Percentiles rank a stretch among this genome's conserved stretches.
Evolutionary conservation across 2,797 vertebrate species (phyloP).

Genomic region (Protonibea diacanthus): DNA sequence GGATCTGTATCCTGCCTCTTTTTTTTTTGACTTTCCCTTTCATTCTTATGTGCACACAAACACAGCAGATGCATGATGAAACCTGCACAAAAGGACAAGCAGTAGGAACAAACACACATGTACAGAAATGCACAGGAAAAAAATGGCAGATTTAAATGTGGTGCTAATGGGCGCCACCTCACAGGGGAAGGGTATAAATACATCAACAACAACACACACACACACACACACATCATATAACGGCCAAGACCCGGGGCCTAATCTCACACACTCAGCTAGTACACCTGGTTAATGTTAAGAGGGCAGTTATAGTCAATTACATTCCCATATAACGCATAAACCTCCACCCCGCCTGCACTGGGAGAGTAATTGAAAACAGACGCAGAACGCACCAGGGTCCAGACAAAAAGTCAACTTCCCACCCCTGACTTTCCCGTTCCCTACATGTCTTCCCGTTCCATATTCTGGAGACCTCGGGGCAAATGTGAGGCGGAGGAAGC

Average conservation of each 20-base stretch:
- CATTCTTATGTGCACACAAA: constrained; percentile 43
- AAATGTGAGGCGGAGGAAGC: constrained; percentile 43
- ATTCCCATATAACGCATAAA: constrained; percentile 87
- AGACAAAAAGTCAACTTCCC: constrained; percentile 83
- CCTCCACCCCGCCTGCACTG: constrained; percentile 81
- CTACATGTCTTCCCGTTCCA: constrained; percentile 59
- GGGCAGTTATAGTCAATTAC: constrained; percentile 89
- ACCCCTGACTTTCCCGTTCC: constrained; percentile 72
- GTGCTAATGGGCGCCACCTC: constrained; percentile 79
- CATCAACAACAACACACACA: constrained; percentile 75
- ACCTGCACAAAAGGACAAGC: constrained; percentile 39
- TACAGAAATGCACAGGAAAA: constrained; percentile 34
- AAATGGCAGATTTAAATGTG: constrained; percentile 64
- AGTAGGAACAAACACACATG: constrained; percentile 5
- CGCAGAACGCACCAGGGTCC: constrained; percentile 67
- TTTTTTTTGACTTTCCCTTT: constrained; percentile 59
- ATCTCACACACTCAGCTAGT: constrained; percentile 85
- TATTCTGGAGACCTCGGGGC: constrained; percentile 58
- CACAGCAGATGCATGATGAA: constrained; percentile 47
- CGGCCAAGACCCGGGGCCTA: constrained; percentile 80
- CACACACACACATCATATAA: constrained; percentile 60
- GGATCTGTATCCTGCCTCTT: constrained; percentile 74
- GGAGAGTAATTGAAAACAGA: constrained; percentile 87
- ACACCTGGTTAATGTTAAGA: constrained; percentile 89
- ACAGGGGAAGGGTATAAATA: constrained; percentile 78